These are phyloP conservation scores for Datnioides undecimradiatus DNA, from an alignment of 2,113 vertebrate species.

Conservation along the genomic window DNA sequence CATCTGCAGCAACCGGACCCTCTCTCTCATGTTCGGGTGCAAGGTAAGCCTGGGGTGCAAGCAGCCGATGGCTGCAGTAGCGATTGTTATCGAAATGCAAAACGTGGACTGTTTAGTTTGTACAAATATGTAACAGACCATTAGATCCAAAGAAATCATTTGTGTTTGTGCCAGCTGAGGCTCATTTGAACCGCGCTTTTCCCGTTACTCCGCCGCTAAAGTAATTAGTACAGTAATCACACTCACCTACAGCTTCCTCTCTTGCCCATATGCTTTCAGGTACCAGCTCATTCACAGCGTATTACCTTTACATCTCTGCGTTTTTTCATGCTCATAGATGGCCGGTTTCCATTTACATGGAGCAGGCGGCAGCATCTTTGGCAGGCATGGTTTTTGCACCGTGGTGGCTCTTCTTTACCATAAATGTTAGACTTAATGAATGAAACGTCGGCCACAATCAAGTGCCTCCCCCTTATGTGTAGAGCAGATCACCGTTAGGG, in stretches of 20 bases:
- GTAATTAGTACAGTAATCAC: conserved; percentile 33
- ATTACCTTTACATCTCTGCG: conserved; percentile 1
- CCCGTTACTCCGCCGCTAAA: conserved; percentile 8
- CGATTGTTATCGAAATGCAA: not conserved
- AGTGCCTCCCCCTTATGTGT: not conserved
- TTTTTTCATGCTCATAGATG: conserved; percentile 23
- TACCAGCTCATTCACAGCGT: conserved; percentile 22
- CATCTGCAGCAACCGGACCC: conserved; percentile 88
- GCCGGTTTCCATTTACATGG: conserved; percentile 42
- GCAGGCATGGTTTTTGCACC: conserved; percentile 26
- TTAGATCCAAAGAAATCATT: conserved; percentile 20
- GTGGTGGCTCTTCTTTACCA: not conserved
- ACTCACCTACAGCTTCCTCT: conserved; percentile 22
- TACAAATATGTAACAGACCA: too few relatives aligned
- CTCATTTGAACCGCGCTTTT: conserved; percentile 22
- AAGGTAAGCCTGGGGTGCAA: conserved; percentile 79
- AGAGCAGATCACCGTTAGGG: conserved; percentile 14
- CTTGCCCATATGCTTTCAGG: conserved; percentile 29
- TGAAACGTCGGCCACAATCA: conserved; percentile 20
- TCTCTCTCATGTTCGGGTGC: conserved; percentile 90
- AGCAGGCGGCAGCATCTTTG: conserved; percentile 24
- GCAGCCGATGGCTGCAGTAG: not conserved
- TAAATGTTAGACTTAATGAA: conserved; percentile 31
- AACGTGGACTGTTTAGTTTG: not conserved
- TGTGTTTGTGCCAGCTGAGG: not conserved